Conservation (phyloP, 2,888 invertebrate genomes). For the Fabriciana adippe region DNA sequence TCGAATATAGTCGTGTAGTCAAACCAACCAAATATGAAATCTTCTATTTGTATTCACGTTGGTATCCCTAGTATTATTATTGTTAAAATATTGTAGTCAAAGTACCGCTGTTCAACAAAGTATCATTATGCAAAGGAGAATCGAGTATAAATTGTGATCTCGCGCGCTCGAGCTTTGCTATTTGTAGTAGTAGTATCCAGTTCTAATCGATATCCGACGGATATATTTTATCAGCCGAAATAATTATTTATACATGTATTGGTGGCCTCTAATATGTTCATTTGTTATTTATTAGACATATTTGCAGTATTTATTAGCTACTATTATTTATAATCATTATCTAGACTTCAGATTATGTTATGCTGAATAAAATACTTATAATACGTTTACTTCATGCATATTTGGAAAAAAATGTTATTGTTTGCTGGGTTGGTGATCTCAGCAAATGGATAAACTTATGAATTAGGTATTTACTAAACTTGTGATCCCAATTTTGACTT, state of each 20-base stretch:
- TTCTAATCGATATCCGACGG: conserved; percentile 2
- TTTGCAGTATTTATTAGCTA: no score
- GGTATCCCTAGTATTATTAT: conserved; percentile 22
- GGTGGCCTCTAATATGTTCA: not conserved
- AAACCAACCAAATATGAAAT: conserved; percentile 13
- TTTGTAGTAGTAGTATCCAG: not conserved
- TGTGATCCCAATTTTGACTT: no score
- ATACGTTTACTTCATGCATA: no score
- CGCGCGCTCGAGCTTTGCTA: not conserved
- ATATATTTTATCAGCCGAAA: not conserved
- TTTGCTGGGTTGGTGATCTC: no score
- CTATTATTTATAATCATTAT: no score
- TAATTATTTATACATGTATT: conserved; percentile 4
- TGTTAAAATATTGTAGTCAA: conserved; percentile 29
- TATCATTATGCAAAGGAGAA: conserved; percentile 30
- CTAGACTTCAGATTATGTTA: no score
- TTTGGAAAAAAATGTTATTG: no score
- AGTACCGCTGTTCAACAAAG: conserved; percentile 24
- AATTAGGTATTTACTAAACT: no score
- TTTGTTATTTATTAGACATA: no score
- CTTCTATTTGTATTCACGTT: conserved; percentile 25
- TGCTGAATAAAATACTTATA: no score
- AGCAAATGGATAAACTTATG: no score
- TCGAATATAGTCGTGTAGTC: not conserved
- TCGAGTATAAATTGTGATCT: conserved; percentile 23